phyloP scores from a whole-genome alignment of 2,888 invertebrate species.

The Lamellibrachia satsuma region DNA sequence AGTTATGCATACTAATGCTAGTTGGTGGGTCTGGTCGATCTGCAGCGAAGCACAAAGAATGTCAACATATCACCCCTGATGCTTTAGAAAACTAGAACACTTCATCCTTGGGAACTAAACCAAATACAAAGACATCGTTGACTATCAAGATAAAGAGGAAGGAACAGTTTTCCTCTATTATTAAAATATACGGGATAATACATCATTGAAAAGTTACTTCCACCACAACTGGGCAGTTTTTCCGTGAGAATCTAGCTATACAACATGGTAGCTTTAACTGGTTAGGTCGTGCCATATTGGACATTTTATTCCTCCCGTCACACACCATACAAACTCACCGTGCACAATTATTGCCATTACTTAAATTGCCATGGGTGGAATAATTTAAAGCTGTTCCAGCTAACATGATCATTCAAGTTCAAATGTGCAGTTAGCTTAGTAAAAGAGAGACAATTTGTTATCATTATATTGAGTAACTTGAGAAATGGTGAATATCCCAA shows the following conservation, averaged over 20 bases:
- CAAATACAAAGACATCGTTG: neutral
- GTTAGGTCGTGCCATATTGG: neutral
- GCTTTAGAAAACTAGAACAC: neutral
- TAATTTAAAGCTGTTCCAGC: too few species aligned
- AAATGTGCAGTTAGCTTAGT: too few species aligned
- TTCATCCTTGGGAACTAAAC: neutral
- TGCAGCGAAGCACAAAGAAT: constrained; percentile 54
- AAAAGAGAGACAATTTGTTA: too few species aligned
- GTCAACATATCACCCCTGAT: neutral
- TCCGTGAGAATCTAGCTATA: too few species aligned
- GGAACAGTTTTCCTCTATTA: neutral
- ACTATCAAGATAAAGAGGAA: neutral
- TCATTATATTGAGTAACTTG: too few species aligned
- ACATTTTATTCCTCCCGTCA: neutral
- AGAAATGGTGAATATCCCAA: too few species aligned
- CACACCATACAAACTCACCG: neutral
- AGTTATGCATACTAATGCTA: constrained; percentile 67
- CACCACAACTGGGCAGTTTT: neutral
- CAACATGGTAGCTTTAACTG: neutral
- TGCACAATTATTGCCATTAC: neutral
- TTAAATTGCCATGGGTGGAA: too few species aligned
- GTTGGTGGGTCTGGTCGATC: constrained; percentile 76
- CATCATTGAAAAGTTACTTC: neutral
- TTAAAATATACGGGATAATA: neutral
- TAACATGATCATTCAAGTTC: too few species aligned